Base-by-base conservation (phyloP, 1,140 invertebrate species). In the Conus betulinus region DNA sequence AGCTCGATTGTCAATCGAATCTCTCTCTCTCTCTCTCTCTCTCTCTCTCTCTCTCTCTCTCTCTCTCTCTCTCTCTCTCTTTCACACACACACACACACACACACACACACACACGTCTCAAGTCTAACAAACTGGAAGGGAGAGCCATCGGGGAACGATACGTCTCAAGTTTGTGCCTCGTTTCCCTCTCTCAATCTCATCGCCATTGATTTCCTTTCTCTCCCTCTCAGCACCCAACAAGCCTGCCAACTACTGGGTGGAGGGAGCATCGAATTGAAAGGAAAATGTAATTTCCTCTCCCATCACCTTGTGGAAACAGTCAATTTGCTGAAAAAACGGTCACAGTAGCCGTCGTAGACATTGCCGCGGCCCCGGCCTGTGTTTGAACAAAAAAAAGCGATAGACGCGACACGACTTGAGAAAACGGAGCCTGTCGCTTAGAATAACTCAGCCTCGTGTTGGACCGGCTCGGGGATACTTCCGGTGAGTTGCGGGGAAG, bases 271-370 rank as follows among this genome's bases (percentile, higher is more conserved):
- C 63, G 84, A 74, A 85, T 85, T 79, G 71, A 87, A 87, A 87
- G 53, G 17, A 17, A 87, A 78, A 87, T 51, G 85, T 79, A 87
- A 87, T 87, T 87, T 87, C 85, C 85, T 74, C 74, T 78, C 52
- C 85, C 52, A 87, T 87, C 71, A 87, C n/a, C 71, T 55, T 25
- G 85, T 87, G 85, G 74, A 87, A 87, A 87, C 85, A 78, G 52
- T 87, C 85, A 78, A 78, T 87, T 87, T 87, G 85, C 85, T 74
- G 85, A 74, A 87, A 74, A 87, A 87, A 71, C 85, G 74, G 71
- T 57, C 57, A 55, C 71, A 51, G 85, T 87, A 53, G 74, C 84
- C 63, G 63, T 39, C 27, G 27, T 20, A 79, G 15, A 87, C 52
- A 11, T 15, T 20, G 15, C 5, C 7, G 11, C 5, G 23, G 0